Conservation (phyloP, 2,113 vertebrate genomes). For the Ophiodon elongatus region DNA sequence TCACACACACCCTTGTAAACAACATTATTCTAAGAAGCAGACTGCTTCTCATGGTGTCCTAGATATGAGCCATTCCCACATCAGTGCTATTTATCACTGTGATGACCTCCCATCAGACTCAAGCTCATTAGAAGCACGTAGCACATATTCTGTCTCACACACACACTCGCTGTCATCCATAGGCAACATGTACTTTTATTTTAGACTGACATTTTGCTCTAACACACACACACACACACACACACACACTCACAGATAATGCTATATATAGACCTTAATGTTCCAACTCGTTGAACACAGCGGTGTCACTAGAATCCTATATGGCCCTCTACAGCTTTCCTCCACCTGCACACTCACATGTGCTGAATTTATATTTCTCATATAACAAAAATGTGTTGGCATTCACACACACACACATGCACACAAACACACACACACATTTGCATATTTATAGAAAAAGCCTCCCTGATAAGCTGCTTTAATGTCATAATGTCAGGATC, state of each 20-base stretch:
- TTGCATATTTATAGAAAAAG: constrained; percentile 2
- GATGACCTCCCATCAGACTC: constrained; percentile 16
- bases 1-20: constrained; percentile 18
- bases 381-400: not conserved
- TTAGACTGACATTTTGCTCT: constrained; percentile 11
- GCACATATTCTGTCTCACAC: not conserved
- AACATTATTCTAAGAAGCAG: constrained; percentile 13
- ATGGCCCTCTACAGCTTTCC: not conserved
- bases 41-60: constrained; percentile 32
- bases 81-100: constrained; percentile 50
- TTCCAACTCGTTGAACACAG: constrained; percentile 15
- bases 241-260: constrained; percentile 18
- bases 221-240: constrained; percentile 13
- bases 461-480: constrained; percentile 29
- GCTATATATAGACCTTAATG: constrained; percentile 39
- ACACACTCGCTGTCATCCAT: constrained; percentile 18
- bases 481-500: constrained; percentile 16
- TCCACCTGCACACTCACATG: not conserved
- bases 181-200: constrained; percentile 1
- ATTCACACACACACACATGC: constrained; percentile 1
- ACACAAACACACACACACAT: constrained; percentile 12
- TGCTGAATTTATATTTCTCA: not conserved
- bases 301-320: constrained; percentile 37
- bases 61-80: constrained; percentile 37
- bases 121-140: constrained; percentile 31